Base-by-base conservation (phyloP, 2,888 invertebrate species). In the Chromoteleia sp. region DNA sequence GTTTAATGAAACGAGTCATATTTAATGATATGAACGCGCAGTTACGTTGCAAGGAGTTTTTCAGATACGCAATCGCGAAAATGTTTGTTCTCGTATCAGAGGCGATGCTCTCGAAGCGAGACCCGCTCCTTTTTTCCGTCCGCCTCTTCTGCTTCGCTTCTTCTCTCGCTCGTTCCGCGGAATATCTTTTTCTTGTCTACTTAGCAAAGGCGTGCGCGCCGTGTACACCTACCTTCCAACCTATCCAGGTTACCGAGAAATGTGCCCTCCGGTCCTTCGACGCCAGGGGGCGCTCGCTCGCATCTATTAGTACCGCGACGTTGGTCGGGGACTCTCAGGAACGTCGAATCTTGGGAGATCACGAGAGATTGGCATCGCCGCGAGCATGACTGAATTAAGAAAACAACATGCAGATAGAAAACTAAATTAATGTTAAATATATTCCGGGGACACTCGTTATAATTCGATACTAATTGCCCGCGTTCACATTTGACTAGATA, bases 251-350 rank as follows among this genome's bases (percentile, higher is more conserved):
- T 79, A 71, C 78, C 15, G 79, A 82, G 82, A 82, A 79, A 79
- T 79, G 82, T 79, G 75, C 82, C 76, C 76, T 52, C 43, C 36
- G 74, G 67, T 77, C 48, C 65, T 43, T 41, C 77, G 78, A 78
- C 75, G 19, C 25, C 21, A 39, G 71, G n/a, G n/a, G n/a, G 48
- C 63, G 33, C 67, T 54, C 52, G 61, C 45, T 78, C 88, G 88
- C 89, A 87, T 87, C 87, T 89, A 89, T 90, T 86, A 89, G 89
- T 90, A 73, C 68, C 43, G 82, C 79, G 67, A 77, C 77, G 67
- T 81, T 76, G 59, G 70, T 73, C 78, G 68, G 61, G 33, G 75
- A 67, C 59, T 71, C 71, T 41, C 63, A 45, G 52, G 45, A 71
- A 78, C 71, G 82, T 79, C 82, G 82, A 82, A 79, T 82, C 82